Percentiles rank a stretch among this genome's conserved stretches.
These are phyloP conservation scores for Furcula furcula DNA, from an alignment of 2,888 invertebrate genomes.

Conservation along the genomic window DNA sequence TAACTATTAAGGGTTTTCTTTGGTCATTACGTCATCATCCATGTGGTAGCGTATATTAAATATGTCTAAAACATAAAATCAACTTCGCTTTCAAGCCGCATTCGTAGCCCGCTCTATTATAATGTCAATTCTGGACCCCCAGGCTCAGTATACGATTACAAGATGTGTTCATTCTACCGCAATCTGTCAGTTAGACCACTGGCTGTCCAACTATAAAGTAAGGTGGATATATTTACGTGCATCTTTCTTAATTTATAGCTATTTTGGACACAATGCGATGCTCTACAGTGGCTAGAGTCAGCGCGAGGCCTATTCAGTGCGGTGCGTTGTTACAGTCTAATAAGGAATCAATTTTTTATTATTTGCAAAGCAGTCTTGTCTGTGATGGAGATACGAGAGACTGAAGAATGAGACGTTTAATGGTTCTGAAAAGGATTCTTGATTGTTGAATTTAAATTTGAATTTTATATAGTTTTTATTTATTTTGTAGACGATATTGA, in stretches of 20 bases:
- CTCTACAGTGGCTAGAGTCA: constrained; percentile 25
- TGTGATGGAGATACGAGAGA: neutral
- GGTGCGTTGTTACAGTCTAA: constrained; percentile 1
- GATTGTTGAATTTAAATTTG: too few relatives aligned
- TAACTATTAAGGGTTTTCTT: too few relatives aligned
- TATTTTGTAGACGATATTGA: too few relatives aligned
- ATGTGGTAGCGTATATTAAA: constrained; percentile 11
- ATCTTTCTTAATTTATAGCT: constrained; percentile 66
- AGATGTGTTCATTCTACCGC: constrained; percentile 71
- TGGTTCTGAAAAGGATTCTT: too few relatives aligned
- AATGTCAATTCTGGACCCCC: constrained; percentile 70
- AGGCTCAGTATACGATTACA: constrained; percentile 65
- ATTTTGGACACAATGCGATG: constrained; percentile 63
- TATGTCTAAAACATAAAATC: constrained; percentile 8
- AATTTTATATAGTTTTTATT: too few relatives aligned
- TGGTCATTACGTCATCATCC: constrained; percentile 6
- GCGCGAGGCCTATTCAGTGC: neutral
- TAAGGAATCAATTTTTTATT: constrained; percentile 1
- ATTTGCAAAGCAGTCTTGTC: neutral
- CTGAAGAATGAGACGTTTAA: too few relatives aligned
- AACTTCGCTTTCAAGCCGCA: constrained; percentile 22
- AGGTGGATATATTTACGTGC: constrained; percentile 61
- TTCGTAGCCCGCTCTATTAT: constrained; percentile 56
- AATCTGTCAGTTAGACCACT: constrained; percentile 62
- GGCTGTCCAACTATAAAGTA: constrained; percentile 61